Base-by-base conservation (phyloP, 2,797 vertebrate genomes). In the Pangasius macronema region DNA sequence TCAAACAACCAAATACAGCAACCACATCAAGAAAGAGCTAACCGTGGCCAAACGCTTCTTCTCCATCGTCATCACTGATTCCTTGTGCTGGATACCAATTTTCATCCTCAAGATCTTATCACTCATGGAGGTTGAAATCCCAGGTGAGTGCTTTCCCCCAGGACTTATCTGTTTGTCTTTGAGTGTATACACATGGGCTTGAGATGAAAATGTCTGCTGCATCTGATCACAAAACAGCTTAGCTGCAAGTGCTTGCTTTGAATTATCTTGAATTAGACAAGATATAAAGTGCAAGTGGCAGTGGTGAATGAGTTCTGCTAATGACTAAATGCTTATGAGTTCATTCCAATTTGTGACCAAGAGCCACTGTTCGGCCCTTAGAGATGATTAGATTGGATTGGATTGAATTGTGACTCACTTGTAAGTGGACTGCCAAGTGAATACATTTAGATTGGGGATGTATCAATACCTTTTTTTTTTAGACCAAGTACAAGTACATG, bases 21-120 rank as follows among this genome's bases (percentile, higher is more conserved):
- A 97, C 93, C 98, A 98, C 91, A 97, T 99, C 89, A 99, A 97
- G 92, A 98, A 97, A 87, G 98, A 99, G 91, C 96, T 99, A 93
- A 96, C 96, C 70, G 97, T 99, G 61, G 98, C 98, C 90, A 99
- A 99, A 88, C 95, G 98, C 8, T 99, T 99, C 95, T 99, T 99
- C 95, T 99, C 97, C 79, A 99, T 99, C 83, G 98, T 99, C 82
- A 98, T 99, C 88, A 99, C 98, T 0, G 97, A 99, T 90, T 98
- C 98, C 0, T 95, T 99, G 0, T 99, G 98, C 94, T 99, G 98
- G 98, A 99, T 99, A 91, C 98, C 98, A 39, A 98, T 99, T 90
- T 99, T 99, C 93, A 93, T 99, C 93, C 95, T 99, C 90, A 99
- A 99, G 95, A 96, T 99, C 89, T 95, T 99, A 90, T 99, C 98